phyloP scores from a whole-genome alignment of 2,113 vertebrate genomes.

The Hemiprocne comata region DNA sequence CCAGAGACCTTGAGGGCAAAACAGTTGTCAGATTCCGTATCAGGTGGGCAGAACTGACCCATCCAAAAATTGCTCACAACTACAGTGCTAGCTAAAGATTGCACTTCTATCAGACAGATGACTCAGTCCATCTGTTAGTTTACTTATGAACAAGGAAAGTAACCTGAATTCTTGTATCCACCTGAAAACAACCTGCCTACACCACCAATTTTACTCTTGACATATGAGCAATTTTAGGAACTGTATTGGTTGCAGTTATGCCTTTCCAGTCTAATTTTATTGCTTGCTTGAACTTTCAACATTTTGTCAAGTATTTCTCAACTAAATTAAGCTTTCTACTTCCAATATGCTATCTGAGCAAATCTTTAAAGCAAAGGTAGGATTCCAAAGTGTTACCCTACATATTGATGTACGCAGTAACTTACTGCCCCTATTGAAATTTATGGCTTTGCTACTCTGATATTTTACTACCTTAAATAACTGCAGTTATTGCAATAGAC shows the following conservation, averaged over 20 bases:
- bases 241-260: neutral
- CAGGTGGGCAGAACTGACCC: slow-evolving; percentile 5
- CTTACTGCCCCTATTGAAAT: neutral
- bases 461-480: neutral
- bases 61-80: slow-evolving; percentile 43
- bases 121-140: slow-evolving; percentile 53
- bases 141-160: slow-evolving; percentile 31
- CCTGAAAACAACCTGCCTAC: slow-evolving; percentile 22
- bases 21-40: neutral
- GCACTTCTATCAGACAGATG: slow-evolving; percentile 57
- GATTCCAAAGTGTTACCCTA: neutral
- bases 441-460: neutral
- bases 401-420: neutral
- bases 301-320: slow-evolving; percentile 35
- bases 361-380: neutral
- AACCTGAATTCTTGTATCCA: slow-evolving; percentile 52
- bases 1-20: neutral
- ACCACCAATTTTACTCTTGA: slow-evolving; percentile 6
- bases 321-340: slow-evolving; percentile 18
- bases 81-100: slow-evolving; percentile 28
- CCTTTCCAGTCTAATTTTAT: neutral
- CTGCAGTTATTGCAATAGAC: neutral
- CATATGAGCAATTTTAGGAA: slow-evolving; percentile 23
- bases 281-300: slow-evolving; percentile 28
- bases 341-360: neutral